Conservation (phyloP, 1,140 invertebrate genomes). For the Drosophila pruinosa region DNA sequence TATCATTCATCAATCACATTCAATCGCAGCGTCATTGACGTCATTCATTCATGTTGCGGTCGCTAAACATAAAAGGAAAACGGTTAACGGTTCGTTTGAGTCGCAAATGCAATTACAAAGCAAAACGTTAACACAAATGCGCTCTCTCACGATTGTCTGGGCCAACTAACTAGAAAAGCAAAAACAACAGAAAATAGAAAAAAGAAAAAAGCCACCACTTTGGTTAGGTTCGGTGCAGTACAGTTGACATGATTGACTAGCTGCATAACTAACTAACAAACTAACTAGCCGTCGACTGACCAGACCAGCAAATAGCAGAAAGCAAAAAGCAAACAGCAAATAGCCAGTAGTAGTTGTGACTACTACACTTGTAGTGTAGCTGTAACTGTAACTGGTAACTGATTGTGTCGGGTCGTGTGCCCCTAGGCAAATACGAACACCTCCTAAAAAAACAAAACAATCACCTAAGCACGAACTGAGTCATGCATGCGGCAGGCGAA, state of each 20-base stretch:
- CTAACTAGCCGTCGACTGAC: slow-evolving; percentile 1
- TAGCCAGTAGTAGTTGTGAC: not conserved
- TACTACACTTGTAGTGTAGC: slow-evolving; percentile 6
- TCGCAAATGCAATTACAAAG: slow-evolving; percentile 1
- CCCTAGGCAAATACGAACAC: slow-evolving; percentile 50
- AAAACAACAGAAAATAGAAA: slow-evolving; percentile 13
- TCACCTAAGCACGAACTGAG: slow-evolving; percentile 36
- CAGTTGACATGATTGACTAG: slow-evolving; percentile 79
- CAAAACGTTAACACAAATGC: not conserved
- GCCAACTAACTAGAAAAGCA: not conserved
- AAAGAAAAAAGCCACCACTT: slow-evolving; percentile 2
- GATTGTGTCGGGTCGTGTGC: slow-evolving; percentile 44
- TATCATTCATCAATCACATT: not conserved
- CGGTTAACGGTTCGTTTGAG: not conserved
- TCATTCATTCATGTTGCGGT: not conserved
- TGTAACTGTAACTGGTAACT: slow-evolving; percentile 13
- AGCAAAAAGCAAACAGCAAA: not conserved
- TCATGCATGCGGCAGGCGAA: slow-evolving; percentile 39
- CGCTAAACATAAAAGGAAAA: not conserved
- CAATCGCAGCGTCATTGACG: not conserved
- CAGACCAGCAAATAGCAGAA: not conserved
- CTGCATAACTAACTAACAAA: slow-evolving; percentile 46
- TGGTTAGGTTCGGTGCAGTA: slow-evolving; percentile 56
- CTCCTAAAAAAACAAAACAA: slow-evolving; percentile 31
- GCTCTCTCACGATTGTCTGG: not conserved